Percentiles rank a stretch among this genome's conserved stretches.
phyloP scores from a whole-genome alignment of 1,140 invertebrate genomes.

The Sarcophaga peregrina region DNA sequence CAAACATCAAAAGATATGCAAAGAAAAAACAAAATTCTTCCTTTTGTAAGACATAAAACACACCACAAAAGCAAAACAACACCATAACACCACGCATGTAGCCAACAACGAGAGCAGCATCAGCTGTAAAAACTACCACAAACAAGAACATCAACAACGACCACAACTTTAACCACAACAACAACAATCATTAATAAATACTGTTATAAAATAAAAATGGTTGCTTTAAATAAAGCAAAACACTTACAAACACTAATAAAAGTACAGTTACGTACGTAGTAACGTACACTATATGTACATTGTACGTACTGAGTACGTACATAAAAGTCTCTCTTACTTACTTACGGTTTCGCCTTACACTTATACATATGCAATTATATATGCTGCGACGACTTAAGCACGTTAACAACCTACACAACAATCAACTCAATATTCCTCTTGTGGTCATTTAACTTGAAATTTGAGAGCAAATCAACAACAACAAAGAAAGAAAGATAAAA shows the following conservation, averaged over 20 bases:
- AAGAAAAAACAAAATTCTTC: neutral
- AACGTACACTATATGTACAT: no score
- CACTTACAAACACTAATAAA: no score
- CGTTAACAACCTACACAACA: neutral
- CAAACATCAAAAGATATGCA: neutral
- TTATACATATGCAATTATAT: no score
- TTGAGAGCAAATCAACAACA: neutral
- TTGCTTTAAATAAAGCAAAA: no score
- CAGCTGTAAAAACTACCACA: neutral
- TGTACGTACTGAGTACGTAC: no score
- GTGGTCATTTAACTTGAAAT: neutral
- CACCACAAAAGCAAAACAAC: neutral
- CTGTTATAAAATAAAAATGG: no score
- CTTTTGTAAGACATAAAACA: neutral
- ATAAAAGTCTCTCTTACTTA: no score
- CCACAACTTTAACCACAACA: neutral
- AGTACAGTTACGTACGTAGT: no score
- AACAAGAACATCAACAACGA: neutral
- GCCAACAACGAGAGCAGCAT: neutral
- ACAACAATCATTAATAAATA: neutral
- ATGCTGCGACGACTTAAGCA: no score
- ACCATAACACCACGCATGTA: neutral
- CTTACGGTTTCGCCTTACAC: no score
- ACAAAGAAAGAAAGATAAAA: neutral
- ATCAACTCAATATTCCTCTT: slow-evolving; percentile 11